These are phyloP conservation scores for Sinocyclocheilus grahami DNA, from an alignment of 2,113 vertebrate genomes.

Conservation along the genomic window DNA sequence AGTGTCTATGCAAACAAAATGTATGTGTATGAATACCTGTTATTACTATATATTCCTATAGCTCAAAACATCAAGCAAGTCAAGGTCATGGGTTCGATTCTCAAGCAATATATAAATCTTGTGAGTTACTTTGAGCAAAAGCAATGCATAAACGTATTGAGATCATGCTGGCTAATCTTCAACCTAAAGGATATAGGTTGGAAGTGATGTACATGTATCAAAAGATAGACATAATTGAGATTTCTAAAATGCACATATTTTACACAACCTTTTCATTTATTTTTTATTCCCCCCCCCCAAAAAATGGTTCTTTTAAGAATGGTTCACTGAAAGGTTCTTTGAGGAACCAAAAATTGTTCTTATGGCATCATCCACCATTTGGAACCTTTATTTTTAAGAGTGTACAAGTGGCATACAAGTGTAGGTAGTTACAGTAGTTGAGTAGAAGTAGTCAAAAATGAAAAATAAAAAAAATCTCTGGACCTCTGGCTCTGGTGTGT, in stretches of 20 bases:
- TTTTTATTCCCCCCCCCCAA: no score
- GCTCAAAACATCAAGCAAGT: no score
- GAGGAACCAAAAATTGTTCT: no score
- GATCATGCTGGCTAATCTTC: not conserved
- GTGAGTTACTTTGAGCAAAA: no score
- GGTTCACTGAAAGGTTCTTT: no score
- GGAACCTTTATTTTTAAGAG: not conserved
- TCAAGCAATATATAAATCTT: no score
- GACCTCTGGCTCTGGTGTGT: constrained; percentile 16
- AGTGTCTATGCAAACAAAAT: not conserved
- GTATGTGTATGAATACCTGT: no score
- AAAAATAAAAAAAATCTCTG: not conserved
- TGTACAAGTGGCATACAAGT: not conserved
- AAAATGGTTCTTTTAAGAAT: no score
- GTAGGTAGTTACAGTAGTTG: not conserved
- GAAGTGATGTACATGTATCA: not conserved
- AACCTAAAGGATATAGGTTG: no score
- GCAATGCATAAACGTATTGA: not conserved
- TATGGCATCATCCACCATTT: not conserved
- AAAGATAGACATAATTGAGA: not conserved
- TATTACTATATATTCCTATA: no score
- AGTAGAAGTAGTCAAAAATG: not conserved
- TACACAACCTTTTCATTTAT: not conserved
- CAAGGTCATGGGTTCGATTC: no score
- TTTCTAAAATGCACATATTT: not conserved